Base-by-base conservation (phyloP, 2,888 invertebrate species). In the Neria commutata region DNA sequence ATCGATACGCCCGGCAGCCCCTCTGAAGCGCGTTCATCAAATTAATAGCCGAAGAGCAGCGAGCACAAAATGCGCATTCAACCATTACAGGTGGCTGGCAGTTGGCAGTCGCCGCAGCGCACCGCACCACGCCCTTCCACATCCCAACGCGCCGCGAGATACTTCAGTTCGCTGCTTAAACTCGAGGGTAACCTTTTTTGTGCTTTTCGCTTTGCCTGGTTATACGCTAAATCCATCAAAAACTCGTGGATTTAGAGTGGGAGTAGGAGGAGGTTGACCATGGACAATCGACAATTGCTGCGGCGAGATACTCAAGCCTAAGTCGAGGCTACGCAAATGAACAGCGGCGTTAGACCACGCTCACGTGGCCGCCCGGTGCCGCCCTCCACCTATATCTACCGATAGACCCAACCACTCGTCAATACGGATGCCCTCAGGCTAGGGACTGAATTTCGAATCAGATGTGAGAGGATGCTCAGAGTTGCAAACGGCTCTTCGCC, bases 1-100 rank as follows among this genome's bases (percentile, higher is more conserved):
- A 73, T 74, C 72, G 70, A 74, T 73, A 71, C 60, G 48, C 62
- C 61, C 52, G 29, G 10, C 45, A 21, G 48, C 24, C n/a, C n/a
- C n/a, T n/a, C n/a, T n/a, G n/a, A n/a, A 42, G 17, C 21, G 8
- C 42, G 42, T 21, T 42, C 42, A 3, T 21, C 17, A 42, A 42
- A 6, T 17, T 19, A 42, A 42, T 42, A 21, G 42, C 5, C 6
- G 42, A 5, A 3, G 29, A 6, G 10, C 19, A 4, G 42, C 42
- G 42, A 42, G n/a, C n/a, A 42, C 42, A 21, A 42, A 42, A 42
- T 42, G 42, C 4, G 42, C 42, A 42, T 17, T 42, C 42, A 14
- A 21, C 19, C 17, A n/a, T 37, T n/a, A n/a, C n/a, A n/a, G n/a
- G n/a, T 37, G 37, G 37, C 8, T n/a, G 11, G 29, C 29, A 29